phyloP scores from a whole-genome alignment of 1,140 invertebrate species.

The Dendrolimus kikuchii region DNA sequence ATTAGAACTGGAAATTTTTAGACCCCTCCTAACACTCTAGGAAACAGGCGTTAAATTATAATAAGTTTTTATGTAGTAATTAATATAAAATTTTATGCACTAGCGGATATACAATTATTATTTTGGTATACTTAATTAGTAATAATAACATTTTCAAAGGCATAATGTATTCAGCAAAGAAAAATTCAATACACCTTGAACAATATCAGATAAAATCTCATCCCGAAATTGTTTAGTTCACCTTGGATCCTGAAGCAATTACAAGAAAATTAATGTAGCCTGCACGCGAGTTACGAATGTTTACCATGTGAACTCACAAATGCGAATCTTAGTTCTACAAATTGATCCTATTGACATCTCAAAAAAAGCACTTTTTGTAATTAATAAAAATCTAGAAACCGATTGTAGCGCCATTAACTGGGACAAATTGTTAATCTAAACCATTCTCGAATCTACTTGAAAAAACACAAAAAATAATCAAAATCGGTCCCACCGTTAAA shows the following conservation, averaged over 20 bases:
- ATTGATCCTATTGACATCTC: too few species aligned
- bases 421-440: too few species aligned
- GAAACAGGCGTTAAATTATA: background rate
- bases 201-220: conserved; percentile 19
- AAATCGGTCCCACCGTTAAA: too few species aligned
- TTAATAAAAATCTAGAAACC: too few species aligned
- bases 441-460: too few species aligned
- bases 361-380: too few species aligned
- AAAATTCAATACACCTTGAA: conserved; percentile 15
- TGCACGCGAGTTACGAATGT: conserved; percentile 3
- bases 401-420: too few species aligned
- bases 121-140: background rate
- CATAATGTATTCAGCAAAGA: conserved; percentile 1
- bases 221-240: conserved; percentile 23
- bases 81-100: too few species aligned
- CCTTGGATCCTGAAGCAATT: conserved; percentile 32
- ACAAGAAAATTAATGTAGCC: conserved; percentile 30
- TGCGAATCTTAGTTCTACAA: too few species aligned
- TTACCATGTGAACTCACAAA: too few species aligned
- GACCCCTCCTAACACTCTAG: conserved; percentile 4
- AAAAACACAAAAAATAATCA: too few species aligned
- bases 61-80: too few species aligned
- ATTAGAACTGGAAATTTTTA: background rate
- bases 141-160: conserved; percentile 5
- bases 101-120: background rate